phyloP scores from a whole-genome alignment of 2,888 invertebrate genomes.

The Synergus laeviventris region DNA sequence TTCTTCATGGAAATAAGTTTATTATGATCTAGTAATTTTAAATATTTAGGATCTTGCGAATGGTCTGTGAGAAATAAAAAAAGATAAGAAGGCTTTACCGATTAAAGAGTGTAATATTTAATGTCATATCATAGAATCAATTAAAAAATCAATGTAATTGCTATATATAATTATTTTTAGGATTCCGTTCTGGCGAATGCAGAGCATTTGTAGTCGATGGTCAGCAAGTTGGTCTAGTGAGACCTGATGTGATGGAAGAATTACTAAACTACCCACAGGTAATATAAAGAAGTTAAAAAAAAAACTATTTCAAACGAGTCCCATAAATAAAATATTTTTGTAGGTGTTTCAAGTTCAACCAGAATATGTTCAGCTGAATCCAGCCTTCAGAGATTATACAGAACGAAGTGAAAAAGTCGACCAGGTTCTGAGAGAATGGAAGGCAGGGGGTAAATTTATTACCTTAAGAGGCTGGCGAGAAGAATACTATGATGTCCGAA shows the following conservation, averaged over 20 bases:
- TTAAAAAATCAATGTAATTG: no score
- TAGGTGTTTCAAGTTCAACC: slow-evolving; percentile 85
- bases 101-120: neutral
- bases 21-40: neutral
- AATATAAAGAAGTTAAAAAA: slow-evolving; percentile 58
- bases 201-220: slow-evolving; percentile 92
- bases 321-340: slow-evolving; percentile 24
- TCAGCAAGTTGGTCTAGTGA: slow-evolving; percentile 91
- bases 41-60: neutral
- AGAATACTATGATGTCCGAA: slow-evolving; percentile 95
- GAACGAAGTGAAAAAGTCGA: slow-evolving; percentile 88
- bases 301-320: neutral
- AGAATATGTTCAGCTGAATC: slow-evolving; percentile 88
- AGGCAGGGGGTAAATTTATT: slow-evolving; percentile 85
- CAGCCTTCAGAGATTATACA: slow-evolving; percentile 90
- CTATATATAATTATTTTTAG: slow-evolving; percentile 75
- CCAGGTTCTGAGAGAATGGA: slow-evolving; percentile 86
- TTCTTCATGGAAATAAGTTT: neutral
- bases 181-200: slow-evolving; percentile 86
- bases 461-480: slow-evolving; percentile 95
- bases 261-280: slow-evolving; percentile 90
- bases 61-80: neutral
- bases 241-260: slow-evolving; percentile 89
- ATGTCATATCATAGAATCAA: neutral
- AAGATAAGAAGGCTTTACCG: no score